These are phyloP conservation scores for Tenodera sinensis DNA, from an alignment of 2,888 invertebrate species.

Conservation along the genomic window DNA sequence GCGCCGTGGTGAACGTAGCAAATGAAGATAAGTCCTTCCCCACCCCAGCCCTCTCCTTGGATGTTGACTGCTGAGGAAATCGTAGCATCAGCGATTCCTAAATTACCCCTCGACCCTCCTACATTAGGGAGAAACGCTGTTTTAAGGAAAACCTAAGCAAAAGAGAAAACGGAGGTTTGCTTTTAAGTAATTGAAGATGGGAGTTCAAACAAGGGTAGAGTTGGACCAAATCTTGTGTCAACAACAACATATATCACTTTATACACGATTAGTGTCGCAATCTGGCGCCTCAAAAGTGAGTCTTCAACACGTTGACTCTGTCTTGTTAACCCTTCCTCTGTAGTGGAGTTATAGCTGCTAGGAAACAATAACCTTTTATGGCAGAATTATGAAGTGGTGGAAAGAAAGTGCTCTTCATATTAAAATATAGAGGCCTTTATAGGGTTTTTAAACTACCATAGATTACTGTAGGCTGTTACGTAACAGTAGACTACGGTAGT, in stretches of 20 bases:
- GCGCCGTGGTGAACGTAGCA: neutral
- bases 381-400: no score
- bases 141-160: neutral
- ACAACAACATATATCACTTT: neutral
- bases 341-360: no score
- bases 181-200: slow-evolving; percentile 15
- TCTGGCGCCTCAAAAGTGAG: neutral
- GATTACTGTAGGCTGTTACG: no score
- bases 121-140: neutral
- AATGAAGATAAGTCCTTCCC: slow-evolving; percentile 9
- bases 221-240: neutral
- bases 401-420: no score
- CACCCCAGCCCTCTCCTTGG: neutral
- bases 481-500: no score
- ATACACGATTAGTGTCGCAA: neutral
- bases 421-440: no score
- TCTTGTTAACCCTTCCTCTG: no score
- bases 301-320: no score
- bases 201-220: slow-evolving; percentile 3
- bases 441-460: no score
- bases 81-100: slow-evolving; percentile 26
- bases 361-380: no score
- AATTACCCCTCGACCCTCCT: slow-evolving; percentile 16
- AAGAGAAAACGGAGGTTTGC: neutral
- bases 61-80: slow-evolving; percentile 27